phyloP scores from a whole-genome alignment of 2,113 vertebrate species.

The Ophthalmolycus amberensis region DNA sequence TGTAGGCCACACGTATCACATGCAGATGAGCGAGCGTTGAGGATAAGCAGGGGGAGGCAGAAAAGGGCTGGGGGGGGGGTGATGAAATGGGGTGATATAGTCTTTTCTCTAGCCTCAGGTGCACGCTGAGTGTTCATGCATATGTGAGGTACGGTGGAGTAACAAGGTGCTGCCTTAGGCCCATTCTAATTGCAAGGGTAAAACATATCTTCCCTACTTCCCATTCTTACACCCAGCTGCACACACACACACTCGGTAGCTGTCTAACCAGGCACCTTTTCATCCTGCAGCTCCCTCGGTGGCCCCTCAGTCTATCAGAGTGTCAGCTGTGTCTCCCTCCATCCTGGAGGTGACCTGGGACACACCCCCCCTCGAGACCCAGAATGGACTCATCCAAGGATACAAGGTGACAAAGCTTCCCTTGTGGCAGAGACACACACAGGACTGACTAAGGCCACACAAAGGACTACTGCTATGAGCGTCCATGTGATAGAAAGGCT shows the following conservation, averaged over 20 bases:
- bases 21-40: constrained; percentile 60
- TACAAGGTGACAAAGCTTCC: constrained; percentile 88
- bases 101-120: constrained; percentile 67
- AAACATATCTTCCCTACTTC: constrained; percentile 41
- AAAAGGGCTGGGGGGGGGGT: constrained; percentile 57
- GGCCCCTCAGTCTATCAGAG: constrained; percentile 91
- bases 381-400: constrained; percentile 97
- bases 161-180: constrained; percentile 67
- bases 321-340: constrained; percentile 88
- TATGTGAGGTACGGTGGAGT: constrained; percentile 63
- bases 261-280: constrained; percentile 10
- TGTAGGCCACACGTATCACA: constrained; percentile 52
- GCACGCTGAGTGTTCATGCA: constrained; percentile 59
- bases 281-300: constrained; percentile 87
- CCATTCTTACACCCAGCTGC: constrained; percentile 21
- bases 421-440: not conserved
- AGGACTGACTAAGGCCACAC: not conserved
- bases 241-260: not conserved
- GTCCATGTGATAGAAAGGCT: constrained; percentile 1
- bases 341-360: constrained; percentile 95
- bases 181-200: constrained; percentile 66
- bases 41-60: constrained; percentile 42
- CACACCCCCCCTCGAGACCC: constrained; percentile 90
- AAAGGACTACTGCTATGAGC: not conserved
- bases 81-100: constrained; percentile 78